Base-by-base conservation (phyloP, 2,797 vertebrate genomes). In the Periophthalmus magnuspinnatus region DNA sequence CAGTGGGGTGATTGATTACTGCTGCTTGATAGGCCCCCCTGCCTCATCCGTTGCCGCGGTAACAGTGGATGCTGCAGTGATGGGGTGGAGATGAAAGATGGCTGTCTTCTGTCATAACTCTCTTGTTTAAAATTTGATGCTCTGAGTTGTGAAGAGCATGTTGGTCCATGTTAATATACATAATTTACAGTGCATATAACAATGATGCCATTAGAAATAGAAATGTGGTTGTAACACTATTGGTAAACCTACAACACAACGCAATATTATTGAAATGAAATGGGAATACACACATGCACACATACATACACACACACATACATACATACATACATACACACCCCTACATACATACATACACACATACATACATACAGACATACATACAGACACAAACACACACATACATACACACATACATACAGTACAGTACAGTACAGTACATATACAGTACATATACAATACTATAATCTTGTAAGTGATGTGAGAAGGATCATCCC, bases 1-100 rank as follows among this genome's bases (percentile, higher is more conserved):
- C 82, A 71, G 86, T 63, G n/a, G 77, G 75, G 81, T 83, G 87
- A 91, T 89, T 88, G 89, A 91, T 91, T 89, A 79, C 82, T 74
- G 56, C 83, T 73, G 60, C 72, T 67, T 65, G 75, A 85, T 65
- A 77, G 69, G 80, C 77, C 77, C 81, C 76, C 78, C 73, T 83
- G 76, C 70, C 65, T 81, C 57, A 36, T 11, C 13, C 74, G 88
- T 92, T 89, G 68, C 86, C 81, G 81, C 24, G 85, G 90, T 78
- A 90, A 88, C 90, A 73, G 79, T 10, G 77, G 85, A 90, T 78
- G 83, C 88, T 81, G 73, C 84, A 77, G 81, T 85, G 91, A 84
- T 81, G 70, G 41, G 70, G 68, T 74, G 50, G 45, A 57, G 70
- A 84, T 74, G 75, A 80, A 76, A 80, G 47, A 74, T 33, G 68